phyloP scores from a whole-genome alignment of 37 sponge, comb jelly and placozoan genomes.

The Haliclona indistincta region DNA sequence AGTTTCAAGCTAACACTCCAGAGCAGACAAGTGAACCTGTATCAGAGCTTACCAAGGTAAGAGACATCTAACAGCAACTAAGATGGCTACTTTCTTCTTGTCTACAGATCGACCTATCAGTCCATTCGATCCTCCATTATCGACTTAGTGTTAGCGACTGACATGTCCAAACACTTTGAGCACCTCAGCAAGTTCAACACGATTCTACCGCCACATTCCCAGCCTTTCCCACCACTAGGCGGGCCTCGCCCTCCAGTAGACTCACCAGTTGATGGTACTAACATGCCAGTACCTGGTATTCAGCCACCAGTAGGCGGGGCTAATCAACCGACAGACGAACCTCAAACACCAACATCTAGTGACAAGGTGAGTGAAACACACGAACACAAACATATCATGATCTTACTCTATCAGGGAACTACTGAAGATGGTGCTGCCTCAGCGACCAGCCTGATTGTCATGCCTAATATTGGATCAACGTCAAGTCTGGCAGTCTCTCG shows the following conservation, averaged over 20 bases:
- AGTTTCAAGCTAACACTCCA: conserved; percentile 75
- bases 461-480: conserved; percentile 5
- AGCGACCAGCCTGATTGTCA: conserved; percentile 25
- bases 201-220: not conserved
- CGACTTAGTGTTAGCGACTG: conserved; percentile 90
- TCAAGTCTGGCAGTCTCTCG: conserved; percentile 28
- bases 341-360: too few species aligned
- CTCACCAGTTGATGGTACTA: not conserved
- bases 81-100: not conserved
- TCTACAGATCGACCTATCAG: conserved; percentile 58
- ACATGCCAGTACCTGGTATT: too few species aligned
- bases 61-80: not conserved
- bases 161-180: conserved; percentile 94
- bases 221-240: too few species aligned
- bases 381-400: too few species aligned
- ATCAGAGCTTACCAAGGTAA: conserved; percentile 25
- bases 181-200: conserved; percentile 81
- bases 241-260: too few species aligned
- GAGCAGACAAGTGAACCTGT: conserved; percentile 67
- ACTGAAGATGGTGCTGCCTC: too few species aligned
- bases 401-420: too few species aligned
- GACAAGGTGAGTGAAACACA: too few species aligned
- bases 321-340: too few species aligned
- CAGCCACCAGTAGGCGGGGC: too few species aligned
- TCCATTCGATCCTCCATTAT: conserved; percentile 71